Evolutionary conservation across 2,113 vertebrate species (phyloP), one percentile per base, ranked within the genome.

Genomic region (Melanerpes aurifrons): DNA sequence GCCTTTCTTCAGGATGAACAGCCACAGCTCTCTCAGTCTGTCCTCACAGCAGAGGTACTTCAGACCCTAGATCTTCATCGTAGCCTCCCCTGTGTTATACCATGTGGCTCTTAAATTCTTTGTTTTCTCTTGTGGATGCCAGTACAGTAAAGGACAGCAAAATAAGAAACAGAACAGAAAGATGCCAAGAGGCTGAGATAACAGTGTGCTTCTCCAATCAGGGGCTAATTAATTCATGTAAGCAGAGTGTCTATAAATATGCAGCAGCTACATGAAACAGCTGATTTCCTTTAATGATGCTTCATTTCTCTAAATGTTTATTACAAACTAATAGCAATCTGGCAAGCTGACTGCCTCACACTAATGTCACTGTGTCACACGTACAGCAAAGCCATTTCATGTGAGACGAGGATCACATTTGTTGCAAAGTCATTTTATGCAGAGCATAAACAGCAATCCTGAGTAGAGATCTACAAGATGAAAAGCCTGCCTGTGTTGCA

Each of bases 251-350:
- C 80, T 62, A 89, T 87, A 90, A 94, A 92, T 94, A 94, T 62
- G 76, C 28, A 89, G 64, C 58, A 93, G 69, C 62, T 90, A 95
- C 75, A 92, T 35, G 54, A 87, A 96, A 92, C 69, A 96, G 76
- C 79, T 83, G 89, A 94, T 92, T 79, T 93, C 54, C 40, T 95
- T 90, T 93, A 91, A 93, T 64, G 72, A 81, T 85, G 59, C 56
- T 93, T 92, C 81, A 92, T 94, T 90, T 88, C 87, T 82, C 77
- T 79, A 85, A 93, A 90, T n/a, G 68, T 68, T 93, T 93, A 94
- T 95, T 93, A 48, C 61, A 68, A 69, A 80, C 57, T 74, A 95
- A 80, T 74, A 86, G 63, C 86, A 92, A 86, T 61, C 86, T 95
- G 78, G 68, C 37, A 82, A 89, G 77, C 59, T 73, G 61, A 77